Evolutionary conservation across 2,888 invertebrate species (phyloP), one percentile per base, ranked within the genome.

Genomic region (Saturnia pavonia): DNA sequence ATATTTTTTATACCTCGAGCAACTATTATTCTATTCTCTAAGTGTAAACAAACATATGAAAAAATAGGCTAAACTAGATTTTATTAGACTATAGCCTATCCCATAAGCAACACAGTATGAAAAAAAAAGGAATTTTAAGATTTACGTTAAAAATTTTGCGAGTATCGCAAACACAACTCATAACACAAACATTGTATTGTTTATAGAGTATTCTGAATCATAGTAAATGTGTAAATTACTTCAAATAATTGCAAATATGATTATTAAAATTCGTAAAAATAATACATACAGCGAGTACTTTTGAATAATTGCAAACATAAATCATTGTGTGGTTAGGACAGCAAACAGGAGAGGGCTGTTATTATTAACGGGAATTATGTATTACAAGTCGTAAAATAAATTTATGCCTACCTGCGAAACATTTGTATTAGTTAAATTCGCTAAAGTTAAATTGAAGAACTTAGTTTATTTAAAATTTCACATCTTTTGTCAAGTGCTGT

Each of bases 301-400:
- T 60, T 60, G 14, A 60, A 60, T 27, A 65, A 69, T 69, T 66
- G 65, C 65, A 22, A 22, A 40, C 22, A 69, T 69, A 69, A 69
- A 69, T 69, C 69, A 69, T n/a, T 19, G 27, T 54, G 34, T 66
- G 65, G 69, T 40, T 48, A 69, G 40, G 34, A 34, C 27, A 65
- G 75, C 54, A 60, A 2, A 60, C 27, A 14, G 57, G 57, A 60
- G 74, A 67, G 76, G 75, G 74, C 57, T 60, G 57, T 60, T 60
- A 27, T 60, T 60, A 74, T 74, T 71, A 82, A 77, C 74, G 16
- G 40, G 60, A 34, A 43, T 60, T 60, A 43, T 57, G 60, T 76
- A 78, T 77, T 78, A 74, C 77, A 76, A 76, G 76, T 77, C 78
- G 77, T 80, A 72, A 73, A 74, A 67, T n/a, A 74, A 74, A 80